Conservation (phyloP, 2,888 invertebrate species). For the Clusia tigrina region DNA sequence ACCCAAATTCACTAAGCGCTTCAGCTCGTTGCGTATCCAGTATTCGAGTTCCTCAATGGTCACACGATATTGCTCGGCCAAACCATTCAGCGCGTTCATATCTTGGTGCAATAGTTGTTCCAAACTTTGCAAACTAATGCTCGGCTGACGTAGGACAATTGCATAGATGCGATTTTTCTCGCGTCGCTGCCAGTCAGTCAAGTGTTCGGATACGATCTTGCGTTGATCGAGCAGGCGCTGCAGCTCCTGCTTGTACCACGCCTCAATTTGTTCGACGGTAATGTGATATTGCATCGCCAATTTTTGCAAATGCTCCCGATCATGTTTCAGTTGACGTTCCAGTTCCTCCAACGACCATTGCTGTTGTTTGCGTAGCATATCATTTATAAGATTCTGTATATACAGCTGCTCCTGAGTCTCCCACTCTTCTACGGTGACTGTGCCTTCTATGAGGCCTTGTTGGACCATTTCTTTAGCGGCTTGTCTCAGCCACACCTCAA, state of each 20-base stretch:
- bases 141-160: conserved; percentile 42
- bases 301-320: conserved; percentile 46
- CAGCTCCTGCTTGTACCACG: conserved; percentile 55
- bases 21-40: conserved; percentile 53
- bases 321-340: conserved; percentile 46
- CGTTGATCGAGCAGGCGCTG: conserved; percentile 46
- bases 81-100: conserved; percentile 35
- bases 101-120: conserved; percentile 46
- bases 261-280: conserved; percentile 47
- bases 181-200: conserved; percentile 50
- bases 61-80: conserved; percentile 49
- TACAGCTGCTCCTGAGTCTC: conserved; percentile 48
- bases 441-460: conserved; percentile 46
- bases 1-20: conserved; percentile 50
- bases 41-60: conserved; percentile 49
- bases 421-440: conserved; percentile 47
- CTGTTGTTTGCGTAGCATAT: conserved; percentile 44
- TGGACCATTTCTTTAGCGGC: conserved; percentile 43
- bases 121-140: conserved; percentile 42
- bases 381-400: conserved; percentile 50
- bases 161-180: conserved; percentile 54
- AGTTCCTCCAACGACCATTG: conserved; percentile 59
- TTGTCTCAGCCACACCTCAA: conserved; percentile 50
- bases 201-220: conserved; percentile 44
- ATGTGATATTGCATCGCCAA: conserved; percentile 49